Conservation (phyloP, 2,797 vertebrate species). For the Spondyliosoma cantharus region DNA sequence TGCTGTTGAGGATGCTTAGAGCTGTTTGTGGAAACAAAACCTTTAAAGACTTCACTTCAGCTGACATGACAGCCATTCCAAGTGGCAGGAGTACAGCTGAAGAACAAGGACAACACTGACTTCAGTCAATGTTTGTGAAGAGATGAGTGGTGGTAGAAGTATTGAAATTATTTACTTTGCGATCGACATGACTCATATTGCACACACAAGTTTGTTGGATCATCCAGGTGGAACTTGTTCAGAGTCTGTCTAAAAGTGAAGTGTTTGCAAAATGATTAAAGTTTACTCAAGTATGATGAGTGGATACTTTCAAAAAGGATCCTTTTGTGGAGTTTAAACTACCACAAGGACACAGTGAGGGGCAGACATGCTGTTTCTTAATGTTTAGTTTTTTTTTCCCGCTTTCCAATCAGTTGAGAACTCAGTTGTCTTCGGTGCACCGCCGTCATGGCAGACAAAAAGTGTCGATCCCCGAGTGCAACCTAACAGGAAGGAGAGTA, state of each 20-base stretch:
- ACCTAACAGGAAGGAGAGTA: too few relatives aligned
- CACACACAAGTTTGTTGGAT: not conserved
- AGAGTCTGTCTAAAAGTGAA: not conserved
- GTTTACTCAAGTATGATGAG: not conserved
- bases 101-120: not conserved
- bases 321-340: not conserved
- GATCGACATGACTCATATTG: not conserved
- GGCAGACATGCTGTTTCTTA: not conserved
- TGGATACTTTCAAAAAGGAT: not conserved
- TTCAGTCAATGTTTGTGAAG: not conserved
- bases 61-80: not conserved
- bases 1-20: not conserved
- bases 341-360: not conserved
- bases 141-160: not conserved
- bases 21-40: not conserved
- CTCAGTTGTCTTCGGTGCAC: too few relatives aligned
- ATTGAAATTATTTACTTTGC: not conserved
- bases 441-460: too few relatives aligned
- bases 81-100: not conserved
- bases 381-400: fast-evolving
- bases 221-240: not conserved
- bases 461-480: too few relatives aligned
- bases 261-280: not conserved
- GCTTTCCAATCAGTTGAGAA: not conserved
- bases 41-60: not conserved